phyloP scores from a whole-genome alignment of 2,888 invertebrate genomes.

The Quadroppia sp. region DNA sequence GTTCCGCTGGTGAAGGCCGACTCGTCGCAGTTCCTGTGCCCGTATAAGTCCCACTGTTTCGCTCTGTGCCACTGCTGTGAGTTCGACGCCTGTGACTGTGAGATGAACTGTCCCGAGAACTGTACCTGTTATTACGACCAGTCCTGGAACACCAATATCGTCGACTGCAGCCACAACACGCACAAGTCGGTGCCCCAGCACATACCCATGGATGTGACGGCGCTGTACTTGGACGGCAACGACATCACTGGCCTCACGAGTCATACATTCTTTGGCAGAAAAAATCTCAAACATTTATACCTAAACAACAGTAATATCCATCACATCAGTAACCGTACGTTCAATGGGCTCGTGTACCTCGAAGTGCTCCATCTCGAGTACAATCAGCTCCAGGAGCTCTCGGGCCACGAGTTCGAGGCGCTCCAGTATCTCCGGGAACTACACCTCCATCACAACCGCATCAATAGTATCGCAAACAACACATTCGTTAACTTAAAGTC shows the following conservation, averaged over 20 bases:
- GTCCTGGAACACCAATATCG: slow-evolving; percentile 78
- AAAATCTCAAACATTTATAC: slow-evolving; percentile 69
- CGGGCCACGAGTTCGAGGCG: slow-evolving; percentile 76
- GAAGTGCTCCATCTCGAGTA: slow-evolving; percentile 70
- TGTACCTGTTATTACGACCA: slow-evolving; percentile 86
- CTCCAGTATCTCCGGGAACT: slow-evolving; percentile 67
- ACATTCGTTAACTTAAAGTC: slow-evolving; percentile 66
- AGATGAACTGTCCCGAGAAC: slow-evolving; percentile 81
- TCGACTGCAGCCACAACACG: slow-evolving; percentile 66
- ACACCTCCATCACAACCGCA: slow-evolving; percentile 69
- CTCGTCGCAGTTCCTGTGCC: slow-evolving; percentile 66
- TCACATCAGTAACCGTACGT: slow-evolving; percentile 72
- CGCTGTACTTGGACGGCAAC: slow-evolving; percentile 78
- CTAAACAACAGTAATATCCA: slow-evolving; percentile 74
- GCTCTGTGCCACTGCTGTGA: slow-evolving; percentile 84
- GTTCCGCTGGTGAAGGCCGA: slow-evolving; percentile 45
- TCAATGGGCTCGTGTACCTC: slow-evolving; percentile 72
- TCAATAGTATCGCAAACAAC: slow-evolving; percentile 65
- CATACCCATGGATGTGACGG: slow-evolving; percentile 87
- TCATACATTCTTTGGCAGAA: slow-evolving; percentile 79
- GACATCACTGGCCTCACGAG: slow-evolving; percentile 69
- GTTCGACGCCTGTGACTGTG: slow-evolving; percentile 85
- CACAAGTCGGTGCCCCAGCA: slow-evolving; percentile 62
- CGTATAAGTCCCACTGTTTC: slow-evolving; percentile 78
- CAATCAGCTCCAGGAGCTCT: slow-evolving; percentile 65